phyloP scores from a whole-genome alignment of 1,140 invertebrate species.

The Drosophila takahashii region DNA sequence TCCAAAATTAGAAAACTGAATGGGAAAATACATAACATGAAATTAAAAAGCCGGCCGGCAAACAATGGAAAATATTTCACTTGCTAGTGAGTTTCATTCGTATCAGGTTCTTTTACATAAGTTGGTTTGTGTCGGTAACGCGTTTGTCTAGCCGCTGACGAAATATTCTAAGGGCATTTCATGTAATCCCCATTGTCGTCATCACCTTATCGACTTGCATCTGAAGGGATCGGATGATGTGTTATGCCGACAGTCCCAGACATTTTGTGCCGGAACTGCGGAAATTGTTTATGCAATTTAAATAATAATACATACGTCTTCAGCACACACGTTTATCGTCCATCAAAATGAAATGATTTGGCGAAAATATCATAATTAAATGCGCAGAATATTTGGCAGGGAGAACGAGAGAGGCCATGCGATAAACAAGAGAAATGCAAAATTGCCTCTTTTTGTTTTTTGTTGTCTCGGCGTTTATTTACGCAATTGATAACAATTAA shows the following conservation, averaged over 20 bases:
- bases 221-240: constrained; percentile 32
- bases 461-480: constrained; percentile 56
- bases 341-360: constrained; percentile 31
- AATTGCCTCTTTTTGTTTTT: constrained; percentile 26
- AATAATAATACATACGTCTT: constrained; percentile 17
- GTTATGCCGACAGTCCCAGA: constrained; percentile 13
- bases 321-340: neutral
- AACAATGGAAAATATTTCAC: neutral
- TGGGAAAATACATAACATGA: neutral
- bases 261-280: constrained; percentile 20
- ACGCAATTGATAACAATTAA: constrained; percentile 79
- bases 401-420: neutral
- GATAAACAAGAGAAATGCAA: constrained; percentile 33
- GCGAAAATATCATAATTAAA: constrained; percentile 53
- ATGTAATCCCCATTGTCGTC: constrained; percentile 23
- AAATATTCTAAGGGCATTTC: constrained; percentile 12
- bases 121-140: neutral
- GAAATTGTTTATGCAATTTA: constrained; percentile 33
- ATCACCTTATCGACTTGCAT: constrained; percentile 35
- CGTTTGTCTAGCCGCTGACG: constrained; percentile 12
- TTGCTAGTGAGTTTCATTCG: neutral
- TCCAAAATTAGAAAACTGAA: too few species aligned
- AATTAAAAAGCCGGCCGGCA: constrained; percentile 10
- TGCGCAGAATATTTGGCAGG: constrained; percentile 55
- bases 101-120: neutral